These are phyloP conservation scores for Strigops habroptila DNA, from an alignment of 2,113 vertebrate species.

Conservation along the genomic window DNA sequence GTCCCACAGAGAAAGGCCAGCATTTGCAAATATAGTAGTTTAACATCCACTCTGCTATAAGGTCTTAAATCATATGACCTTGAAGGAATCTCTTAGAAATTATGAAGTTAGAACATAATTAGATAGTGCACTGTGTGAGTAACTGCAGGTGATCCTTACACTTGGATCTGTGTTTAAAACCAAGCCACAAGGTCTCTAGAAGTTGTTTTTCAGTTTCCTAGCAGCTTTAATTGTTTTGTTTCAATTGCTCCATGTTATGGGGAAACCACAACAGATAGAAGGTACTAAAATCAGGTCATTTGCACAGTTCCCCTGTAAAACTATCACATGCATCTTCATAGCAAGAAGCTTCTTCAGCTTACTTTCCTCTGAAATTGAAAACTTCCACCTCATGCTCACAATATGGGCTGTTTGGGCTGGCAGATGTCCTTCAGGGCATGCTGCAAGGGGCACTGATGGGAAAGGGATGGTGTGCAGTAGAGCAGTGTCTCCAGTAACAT, in stretches of 20 bases:
- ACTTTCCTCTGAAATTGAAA: neutral
- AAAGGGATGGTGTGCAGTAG: neutral
- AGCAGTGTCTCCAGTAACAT: neutral
- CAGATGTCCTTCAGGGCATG: neutral
- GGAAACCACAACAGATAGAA: neutral
- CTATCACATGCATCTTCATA: neutral
- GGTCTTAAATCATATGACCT: neutral
- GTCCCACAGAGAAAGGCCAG: neutral
- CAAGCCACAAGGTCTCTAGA: neutral
- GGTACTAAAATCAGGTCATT: conserved; percentile 31
- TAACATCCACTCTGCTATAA: neutral
- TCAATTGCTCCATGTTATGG: neutral
- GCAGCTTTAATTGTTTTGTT: neutral
- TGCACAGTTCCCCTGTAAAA: neutral
- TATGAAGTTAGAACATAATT: rapidly evolving
- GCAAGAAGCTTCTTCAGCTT: neutral
- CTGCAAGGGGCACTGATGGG: neutral
- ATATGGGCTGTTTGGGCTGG: neutral
- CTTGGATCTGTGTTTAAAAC: neutral
- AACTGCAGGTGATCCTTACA: neutral
- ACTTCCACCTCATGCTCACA: neutral
- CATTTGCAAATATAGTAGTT: neutral
- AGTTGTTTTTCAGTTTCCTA: conserved; percentile 25
- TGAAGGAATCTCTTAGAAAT: neutral
- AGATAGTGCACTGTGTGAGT: neutral